phyloP scores from a whole-genome alignment of 2,113 vertebrate genomes.

The Callipepla californica region DNA sequence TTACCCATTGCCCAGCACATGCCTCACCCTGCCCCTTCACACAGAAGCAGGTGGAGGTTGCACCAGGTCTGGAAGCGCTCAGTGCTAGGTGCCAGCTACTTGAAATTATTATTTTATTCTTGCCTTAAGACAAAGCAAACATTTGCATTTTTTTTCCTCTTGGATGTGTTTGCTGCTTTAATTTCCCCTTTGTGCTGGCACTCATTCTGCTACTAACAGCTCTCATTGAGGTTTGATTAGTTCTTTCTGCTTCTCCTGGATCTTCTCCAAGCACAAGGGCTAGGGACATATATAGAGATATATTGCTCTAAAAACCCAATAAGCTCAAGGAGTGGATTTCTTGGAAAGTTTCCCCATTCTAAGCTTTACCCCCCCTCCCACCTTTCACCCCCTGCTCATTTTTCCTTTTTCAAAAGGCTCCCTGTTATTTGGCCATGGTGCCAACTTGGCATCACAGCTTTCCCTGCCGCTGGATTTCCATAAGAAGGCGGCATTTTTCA shows the following conservation, averaged over 20 bases:
- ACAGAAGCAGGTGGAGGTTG: background rate
- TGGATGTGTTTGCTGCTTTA: conserved; percentile 6
- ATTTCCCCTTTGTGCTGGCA: conserved; percentile 46
- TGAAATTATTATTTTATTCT: conserved; percentile 26
- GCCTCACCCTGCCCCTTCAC: background rate
- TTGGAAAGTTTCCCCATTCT: conserved; percentile 61
- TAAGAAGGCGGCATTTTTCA: conserved; percentile 63
- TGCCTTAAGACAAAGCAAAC: background rate
- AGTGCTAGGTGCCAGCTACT: background rate
- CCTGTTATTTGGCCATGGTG: conserved; percentile 42
- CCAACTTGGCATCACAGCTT: conserved; percentile 54
- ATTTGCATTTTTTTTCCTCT: background rate
- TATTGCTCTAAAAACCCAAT: conserved; percentile 59
- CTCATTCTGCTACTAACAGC: conserved; percentile 45
- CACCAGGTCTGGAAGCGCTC: background rate
- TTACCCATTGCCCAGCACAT: background rate
- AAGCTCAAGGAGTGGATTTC: conserved; percentile 43
- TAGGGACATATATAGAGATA: conserved; percentile 68
- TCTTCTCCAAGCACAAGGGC: conserved; percentile 55
- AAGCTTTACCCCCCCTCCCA: conserved; percentile 15
- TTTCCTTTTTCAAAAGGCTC: conserved; percentile 56
- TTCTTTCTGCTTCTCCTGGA: conserved; percentile 69
- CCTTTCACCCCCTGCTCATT: conserved; percentile 43
- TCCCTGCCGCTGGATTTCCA: conserved; percentile 56
- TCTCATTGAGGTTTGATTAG: conserved; percentile 59